These are phyloP conservation scores for Coendou prehensilis DNA, from an alignment of 2,797 vertebrate genomes.

Conservation along the genomic window DNA sequence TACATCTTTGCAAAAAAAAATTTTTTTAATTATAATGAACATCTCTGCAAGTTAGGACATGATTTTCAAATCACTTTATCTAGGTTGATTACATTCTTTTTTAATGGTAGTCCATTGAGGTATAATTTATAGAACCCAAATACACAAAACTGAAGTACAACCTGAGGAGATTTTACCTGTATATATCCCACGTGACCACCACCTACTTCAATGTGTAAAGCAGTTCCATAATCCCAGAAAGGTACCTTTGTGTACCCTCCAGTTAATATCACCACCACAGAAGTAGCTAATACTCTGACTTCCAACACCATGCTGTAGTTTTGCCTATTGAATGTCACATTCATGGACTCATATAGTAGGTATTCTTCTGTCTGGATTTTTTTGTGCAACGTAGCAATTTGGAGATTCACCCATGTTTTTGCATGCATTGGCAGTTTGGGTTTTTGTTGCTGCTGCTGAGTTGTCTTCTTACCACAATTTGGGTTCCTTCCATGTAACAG, in stretches of 20 bases:
- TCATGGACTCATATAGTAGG: background rate
- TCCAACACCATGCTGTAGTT: background rate
- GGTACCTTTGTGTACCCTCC: background rate
- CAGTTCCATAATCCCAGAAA: constrained; percentile 9
- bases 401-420: constrained; percentile 30
- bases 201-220: background rate
- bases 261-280: background rate
- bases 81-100: background rate
- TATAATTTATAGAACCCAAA: constrained; percentile 2
- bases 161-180: constrained; percentile 2
- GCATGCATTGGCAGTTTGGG: background rate
- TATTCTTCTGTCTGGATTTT: constrained; percentile 10
- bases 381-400: background rate
- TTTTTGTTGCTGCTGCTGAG: background rate
- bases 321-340: constrained; percentile 1
- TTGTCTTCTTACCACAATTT: background rate
- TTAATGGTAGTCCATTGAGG: background rate
- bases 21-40: background rate
- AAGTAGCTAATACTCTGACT: background rate
- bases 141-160: constrained; percentile 26
- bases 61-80: constrained; percentile 56
- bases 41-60: constrained; percentile 17
- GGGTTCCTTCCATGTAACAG: background rate
- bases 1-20: background rate
- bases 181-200: background rate